Base-by-base conservation (phyloP, 2,888 invertebrate genomes). In the Chrysolina americana region DNA sequence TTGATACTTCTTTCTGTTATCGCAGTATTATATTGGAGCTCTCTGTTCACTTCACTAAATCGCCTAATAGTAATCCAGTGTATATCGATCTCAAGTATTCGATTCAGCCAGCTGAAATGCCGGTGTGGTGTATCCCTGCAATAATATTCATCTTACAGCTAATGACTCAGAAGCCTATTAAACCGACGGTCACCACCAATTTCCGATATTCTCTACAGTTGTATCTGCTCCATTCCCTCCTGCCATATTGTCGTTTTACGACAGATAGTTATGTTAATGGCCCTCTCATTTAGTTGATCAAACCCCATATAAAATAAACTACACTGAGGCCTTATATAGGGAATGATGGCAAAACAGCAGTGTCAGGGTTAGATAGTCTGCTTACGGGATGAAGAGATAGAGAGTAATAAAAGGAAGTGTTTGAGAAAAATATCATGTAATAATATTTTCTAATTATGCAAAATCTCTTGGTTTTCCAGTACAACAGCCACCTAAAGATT, bases 141-240 rank as follows among this genome's bases (percentile, higher is more conserved):
- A 59, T 59, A 79, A 80, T 81, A 81, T 81, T 79, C 79, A 80
- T 82, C 81, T 81, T 78, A 76, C 77, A 76, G 78, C 79, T 81
- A 81, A 82, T 82, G 81, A 79, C 76, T 77, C 79, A 78, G 79
- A 81, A 82, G 78, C 75, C 80, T 74, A 81, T 81, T 79, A 79
- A 77, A 77, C 53, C 44, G 73, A 41, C 73, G 76, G 70, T 76
- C 79, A 75, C 69, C 71, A 65, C 69, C 75, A 63, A 72, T 72
- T 70, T 75, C 71, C 75, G 47, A 72, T 75, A 71, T 73, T 73
- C 65, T 36, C 59, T n/a, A 59, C 36, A 59, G 59, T 59, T 59
- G 28, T 59, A 59, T 59, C 59, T 59, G 28, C n/a, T 23, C 59
- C 28, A 59, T 59, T 59, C 59, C 15, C 59, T 59, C 15, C 23